A percentile compares a stretch with the other conserved stretches of the same genome.
Evolutionary conservation across 2,797 vertebrate species (phyloP).

Genomic region (Gila robusta): DNA sequence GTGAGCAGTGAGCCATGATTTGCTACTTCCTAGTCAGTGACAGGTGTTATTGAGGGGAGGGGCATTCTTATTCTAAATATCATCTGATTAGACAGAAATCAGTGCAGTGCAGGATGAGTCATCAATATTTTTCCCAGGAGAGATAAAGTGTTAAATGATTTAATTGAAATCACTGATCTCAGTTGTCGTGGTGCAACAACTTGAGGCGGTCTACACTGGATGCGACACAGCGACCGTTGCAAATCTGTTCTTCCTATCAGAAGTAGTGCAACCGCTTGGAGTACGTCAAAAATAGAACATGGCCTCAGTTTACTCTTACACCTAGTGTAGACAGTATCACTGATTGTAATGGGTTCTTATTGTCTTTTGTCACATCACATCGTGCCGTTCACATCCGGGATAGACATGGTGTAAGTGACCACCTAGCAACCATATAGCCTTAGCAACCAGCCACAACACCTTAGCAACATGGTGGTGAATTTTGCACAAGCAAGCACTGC

Average conservation of each 20-base stretch:
- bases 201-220: too few species aligned
- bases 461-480: neutral
- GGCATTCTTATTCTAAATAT: neutral
- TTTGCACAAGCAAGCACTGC: neutral
- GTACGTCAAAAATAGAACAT: neutral
- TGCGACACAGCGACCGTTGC: too few species aligned
- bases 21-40: neutral
- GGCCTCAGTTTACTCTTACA: neutral
- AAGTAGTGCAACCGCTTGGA: neutral
- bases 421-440: neutral
- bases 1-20: neutral
- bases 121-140: neutral
- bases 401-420: neutral
- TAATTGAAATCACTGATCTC: neutral
- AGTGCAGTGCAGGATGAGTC: neutral
- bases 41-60: neutral
- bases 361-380: neutral
- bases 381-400: accelerated
- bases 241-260: neutral
- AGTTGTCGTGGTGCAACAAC: too few species aligned
- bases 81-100: neutral
- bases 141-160: neutral
- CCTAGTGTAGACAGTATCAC: neutral
- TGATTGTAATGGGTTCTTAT: neutral
- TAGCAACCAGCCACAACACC: neutral